Conservation (phyloP, 2,888 invertebrate genomes). For the Pheosia gnoma region DNA sequence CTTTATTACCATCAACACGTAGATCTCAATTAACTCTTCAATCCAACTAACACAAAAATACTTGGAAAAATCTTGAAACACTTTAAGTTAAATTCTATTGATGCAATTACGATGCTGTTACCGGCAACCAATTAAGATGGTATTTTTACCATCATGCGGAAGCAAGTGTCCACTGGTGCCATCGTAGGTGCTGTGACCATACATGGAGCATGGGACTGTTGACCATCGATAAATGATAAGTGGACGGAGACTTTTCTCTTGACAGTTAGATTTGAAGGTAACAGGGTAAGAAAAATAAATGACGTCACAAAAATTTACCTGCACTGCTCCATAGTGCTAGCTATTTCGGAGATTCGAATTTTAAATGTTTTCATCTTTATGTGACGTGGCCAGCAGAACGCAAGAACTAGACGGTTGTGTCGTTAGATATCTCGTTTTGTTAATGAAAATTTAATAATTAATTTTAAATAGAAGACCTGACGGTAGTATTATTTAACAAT, state of each 20-base stretch:
- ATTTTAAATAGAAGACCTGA: no score
- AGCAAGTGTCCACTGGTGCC: neutral
- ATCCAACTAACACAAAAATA: neutral
- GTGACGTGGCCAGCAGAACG: no score
- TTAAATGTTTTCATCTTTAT: no score
- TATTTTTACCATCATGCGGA: slow-evolving; percentile 1
- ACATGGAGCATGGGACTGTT: neutral
- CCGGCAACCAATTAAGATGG: slow-evolving; percentile 1
- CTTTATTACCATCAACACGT: neutral
- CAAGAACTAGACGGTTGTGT: no score
- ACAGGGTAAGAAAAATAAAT: no score
- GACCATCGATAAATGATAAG: neutral
- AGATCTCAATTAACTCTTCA: neutral
- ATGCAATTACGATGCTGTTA: neutral
- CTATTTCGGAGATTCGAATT: no score
- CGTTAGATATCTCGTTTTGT: no score
- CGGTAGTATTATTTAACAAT: no score
- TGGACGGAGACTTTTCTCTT: neutral
- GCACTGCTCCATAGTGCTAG: no score
- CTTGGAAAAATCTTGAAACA: neutral
- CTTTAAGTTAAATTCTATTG: neutral
- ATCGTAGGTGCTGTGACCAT: neutral
- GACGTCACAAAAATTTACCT: no score
- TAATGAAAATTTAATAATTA: no score
- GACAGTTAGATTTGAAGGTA: neutral